These are phyloP conservation scores for Pogonocherus hispidulus DNA, from an alignment of 2,888 invertebrate species.

Conservation along the genomic window DNA sequence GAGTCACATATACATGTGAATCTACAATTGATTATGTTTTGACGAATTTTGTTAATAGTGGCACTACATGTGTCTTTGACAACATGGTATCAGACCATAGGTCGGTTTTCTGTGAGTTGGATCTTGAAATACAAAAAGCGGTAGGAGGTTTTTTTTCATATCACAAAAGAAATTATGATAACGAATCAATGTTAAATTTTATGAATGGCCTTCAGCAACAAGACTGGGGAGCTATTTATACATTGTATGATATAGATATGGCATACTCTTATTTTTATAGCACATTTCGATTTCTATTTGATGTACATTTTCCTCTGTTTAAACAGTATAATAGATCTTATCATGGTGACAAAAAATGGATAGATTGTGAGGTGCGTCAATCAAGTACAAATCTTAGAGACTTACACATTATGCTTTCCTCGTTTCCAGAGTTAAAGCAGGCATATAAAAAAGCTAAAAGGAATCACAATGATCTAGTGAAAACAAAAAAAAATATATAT, in stretches of 20 bases:
- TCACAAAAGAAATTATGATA: neutral
- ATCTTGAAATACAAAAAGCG: neutral
- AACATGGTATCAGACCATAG: neutral
- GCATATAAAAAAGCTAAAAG: neutral
- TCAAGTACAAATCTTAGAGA: neutral
- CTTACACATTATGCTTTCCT: neutral
- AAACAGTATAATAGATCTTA: neutral
- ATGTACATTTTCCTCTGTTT: neutral
- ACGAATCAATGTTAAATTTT: neutral
- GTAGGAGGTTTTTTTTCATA: neutral
- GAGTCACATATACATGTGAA: neutral
- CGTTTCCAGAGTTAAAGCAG: neutral
- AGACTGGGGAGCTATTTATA: neutral
- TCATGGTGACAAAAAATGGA: neutral
- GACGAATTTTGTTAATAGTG: neutral
- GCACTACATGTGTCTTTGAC: neutral
- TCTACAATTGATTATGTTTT: neutral
- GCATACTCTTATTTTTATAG: neutral
- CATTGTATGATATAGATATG: neutral
- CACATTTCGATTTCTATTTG: neutral
- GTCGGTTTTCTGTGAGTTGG: neutral
- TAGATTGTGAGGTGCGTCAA: neutral
- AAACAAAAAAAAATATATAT: neutral
- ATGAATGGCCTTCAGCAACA: neutral
- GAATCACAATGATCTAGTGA: neutral